Base-by-base conservation (phyloP, 2,888 invertebrate species). In the Phlogophora meticulosa region DNA sequence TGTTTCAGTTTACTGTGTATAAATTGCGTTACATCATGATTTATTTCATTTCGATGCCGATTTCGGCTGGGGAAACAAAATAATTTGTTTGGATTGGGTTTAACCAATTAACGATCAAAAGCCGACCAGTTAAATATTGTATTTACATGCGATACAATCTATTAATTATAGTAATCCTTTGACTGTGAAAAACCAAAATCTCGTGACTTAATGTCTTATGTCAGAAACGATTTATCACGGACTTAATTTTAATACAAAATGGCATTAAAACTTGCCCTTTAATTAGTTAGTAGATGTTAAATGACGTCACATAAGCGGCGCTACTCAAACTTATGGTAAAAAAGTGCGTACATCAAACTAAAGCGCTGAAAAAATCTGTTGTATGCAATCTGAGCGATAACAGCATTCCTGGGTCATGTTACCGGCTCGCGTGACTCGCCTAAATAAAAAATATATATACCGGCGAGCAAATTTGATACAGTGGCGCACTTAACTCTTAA, bases 381-480 rank as follows among this genome's bases (percentile, higher is more conserved):
- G 73, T 55, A 86, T 85, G 86, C 87, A 91, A 92, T 91, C 90
- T 85, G 84, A 80, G 82, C 88, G 86, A 86, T 86, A 89, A 88
- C 90, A 90, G 85, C 93, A 94, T 94, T 93, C 94, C 89, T 76
- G 85, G 79, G 77, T 87, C 90, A 85, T 94, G 94, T 94, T 88
- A 85, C 84, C 42, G 53, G 69, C 56, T 94, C 84, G 95, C 95
- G 95, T 94, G 95, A 91, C 92, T 80, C 36, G 72, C 59, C 55
- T 70, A 76, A 91, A 94, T 94, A 93, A 94, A 93, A 92, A 66
- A 66, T n/a, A 74, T 84, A 80, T 81, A 82, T 72, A 81, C 85
- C 69, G 60, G 71, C 90, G 88, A 86, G 87, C 90, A 89, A 93
- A 93, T 94, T 94, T 94, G 94, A 94, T 92, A 91, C 91, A 91